phyloP scores from a whole-genome alignment of 2,797 vertebrate species.

The Anas bernieri region DNA sequence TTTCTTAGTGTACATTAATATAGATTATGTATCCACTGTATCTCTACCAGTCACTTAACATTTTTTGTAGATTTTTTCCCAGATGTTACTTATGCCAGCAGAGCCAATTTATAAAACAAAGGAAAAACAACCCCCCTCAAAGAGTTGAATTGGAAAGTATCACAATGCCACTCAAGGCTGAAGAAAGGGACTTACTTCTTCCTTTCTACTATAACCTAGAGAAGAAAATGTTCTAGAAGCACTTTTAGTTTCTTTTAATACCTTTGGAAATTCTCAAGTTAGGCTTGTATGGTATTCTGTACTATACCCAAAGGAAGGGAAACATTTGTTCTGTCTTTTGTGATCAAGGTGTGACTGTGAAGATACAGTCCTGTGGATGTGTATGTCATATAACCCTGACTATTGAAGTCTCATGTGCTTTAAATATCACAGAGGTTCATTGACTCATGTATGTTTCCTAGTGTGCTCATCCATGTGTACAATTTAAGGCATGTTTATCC shows the following conservation, averaged over 20 bases:
- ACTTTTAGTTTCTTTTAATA: neutral
- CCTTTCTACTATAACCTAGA: neutral
- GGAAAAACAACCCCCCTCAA: neutral
- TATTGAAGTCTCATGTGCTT: neutral
- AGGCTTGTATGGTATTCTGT: neutral
- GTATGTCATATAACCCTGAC: neutral
- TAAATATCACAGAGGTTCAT: neutral
- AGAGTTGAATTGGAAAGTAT: neutral
- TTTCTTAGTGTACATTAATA: neutral
- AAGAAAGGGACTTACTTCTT: neutral
- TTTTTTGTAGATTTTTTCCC: neutral
- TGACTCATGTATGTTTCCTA: neutral
- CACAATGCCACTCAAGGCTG: neutral
- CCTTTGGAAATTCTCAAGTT: neutral
- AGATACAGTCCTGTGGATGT: neutral
- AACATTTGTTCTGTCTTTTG: neutral
- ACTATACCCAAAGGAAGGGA: neutral
- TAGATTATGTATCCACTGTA: neutral
- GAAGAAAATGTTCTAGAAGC: neutral
- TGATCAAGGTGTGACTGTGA: neutral
- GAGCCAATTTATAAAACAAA: neutral
- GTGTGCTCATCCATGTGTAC: neutral
- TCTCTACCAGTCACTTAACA: neutral
- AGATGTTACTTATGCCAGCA: neutral
- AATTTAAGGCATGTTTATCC: neutral